Evolutionary conservation across 1,140 invertebrate genomes (phyloP).

Genomic region (Sycobia sp.): DNA sequence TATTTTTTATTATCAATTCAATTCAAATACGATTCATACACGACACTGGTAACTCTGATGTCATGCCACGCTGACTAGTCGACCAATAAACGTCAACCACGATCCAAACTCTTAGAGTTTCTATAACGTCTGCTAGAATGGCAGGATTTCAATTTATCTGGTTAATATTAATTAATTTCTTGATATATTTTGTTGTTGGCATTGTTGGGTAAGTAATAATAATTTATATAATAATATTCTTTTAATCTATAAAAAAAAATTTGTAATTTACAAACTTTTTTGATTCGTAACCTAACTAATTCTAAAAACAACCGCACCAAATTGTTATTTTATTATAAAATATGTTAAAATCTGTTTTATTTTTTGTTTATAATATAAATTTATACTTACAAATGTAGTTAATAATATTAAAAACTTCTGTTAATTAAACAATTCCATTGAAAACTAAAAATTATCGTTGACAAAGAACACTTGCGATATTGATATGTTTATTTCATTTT

Average conservation of each 20-base stretch:
- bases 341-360: background rate
- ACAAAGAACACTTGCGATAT: background rate
- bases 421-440: too few species aligned
- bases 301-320: conserved; percentile 24
- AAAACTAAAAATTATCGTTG: background rate
- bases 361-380: background rate
- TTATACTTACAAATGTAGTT: conserved; percentile 3
- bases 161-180: conserved; percentile 54
- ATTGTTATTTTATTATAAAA: background rate
- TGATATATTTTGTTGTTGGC: conserved; percentile 43
- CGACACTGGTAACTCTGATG: too few species aligned
- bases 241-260: background rate
- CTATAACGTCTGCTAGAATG: conserved; percentile 58
- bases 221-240: conserved; percentile 8
- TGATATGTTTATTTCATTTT: too few species aligned
- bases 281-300: conserved; percentile 21
- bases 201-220: conserved; percentile 50
- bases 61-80: background rate
- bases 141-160: conserved; percentile 49
- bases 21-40: too few species aligned
- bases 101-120: conserved; percentile 43
- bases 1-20: too few species aligned
- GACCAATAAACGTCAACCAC: conserved; percentile 55
- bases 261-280: conserved; percentile 9
- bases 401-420: background rate